Evolutionary conservation across 2,797 vertebrate genomes (phyloP), one percentile per base, ranked within the genome.

Genomic region (Prunella strophiata): DNA sequence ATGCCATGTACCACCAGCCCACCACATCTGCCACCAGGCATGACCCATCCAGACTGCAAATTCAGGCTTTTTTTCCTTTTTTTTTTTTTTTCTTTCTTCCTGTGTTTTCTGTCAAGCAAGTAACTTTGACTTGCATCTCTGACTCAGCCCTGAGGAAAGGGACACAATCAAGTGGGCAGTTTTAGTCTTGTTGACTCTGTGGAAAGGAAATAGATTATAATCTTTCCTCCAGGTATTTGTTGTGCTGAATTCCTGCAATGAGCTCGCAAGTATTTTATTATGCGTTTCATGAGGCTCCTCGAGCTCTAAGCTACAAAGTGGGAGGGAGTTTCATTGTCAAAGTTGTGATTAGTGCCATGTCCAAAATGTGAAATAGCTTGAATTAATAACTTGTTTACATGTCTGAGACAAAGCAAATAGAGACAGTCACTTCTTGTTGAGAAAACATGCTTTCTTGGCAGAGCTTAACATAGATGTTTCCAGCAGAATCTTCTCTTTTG

Each of bases 141-240:
- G 79, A 87, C 55, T 78, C 2, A n/a, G 19, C 74, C 76, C 88
- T 50, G 43, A 91, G 88, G 83, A 94, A 79, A 74, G n/a, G 43
- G 55, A 77, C 66, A 74, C 48, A 61, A 65, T 89, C 59, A 62
- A 78, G 84, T 40, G 80, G 70, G 74, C 72, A 88, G 71, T 87
- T 88, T 95, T 91, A 80, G 66, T 78, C 77, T 83, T 91, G 65
- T 93, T 86, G 82, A 70, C 85, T 94, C 81, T 74, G 42, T 74
- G 45, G 32, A 75, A 62, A 85, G 93, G 57, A 95, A 85, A 81
- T 29, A 76, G 89, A 86, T 95, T 85, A 38, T 85, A 71, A 86
- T 83, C 81, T 95, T 96, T 93, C 57, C 88, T 93, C 74, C 90
- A 97, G 75, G 92, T 95, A 94, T 94, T 95, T 85, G 34, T 81